A percentile compares a stretch with the other conserved stretches of the same genome.
Conservation (phyloP, 2,113 vertebrate species). For the Ciconia maguari region DNA sequence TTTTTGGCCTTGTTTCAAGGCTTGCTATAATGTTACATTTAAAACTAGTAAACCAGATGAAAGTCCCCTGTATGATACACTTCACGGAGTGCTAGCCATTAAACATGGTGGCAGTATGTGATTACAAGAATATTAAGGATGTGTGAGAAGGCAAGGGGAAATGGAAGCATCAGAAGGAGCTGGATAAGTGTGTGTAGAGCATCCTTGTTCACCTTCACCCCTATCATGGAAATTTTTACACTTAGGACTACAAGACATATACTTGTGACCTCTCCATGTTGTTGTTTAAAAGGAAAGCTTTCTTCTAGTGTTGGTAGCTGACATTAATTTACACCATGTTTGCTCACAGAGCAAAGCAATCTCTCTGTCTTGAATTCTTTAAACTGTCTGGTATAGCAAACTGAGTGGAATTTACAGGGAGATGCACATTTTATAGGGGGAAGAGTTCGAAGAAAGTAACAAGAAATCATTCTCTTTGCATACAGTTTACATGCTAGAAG, state of each 20-base stretch:
- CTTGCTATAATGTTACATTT: background rate
- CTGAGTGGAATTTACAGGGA: background rate
- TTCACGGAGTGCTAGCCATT: background rate
- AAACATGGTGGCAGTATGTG: background rate
- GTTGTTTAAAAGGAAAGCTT: background rate
- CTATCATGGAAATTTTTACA: background rate
- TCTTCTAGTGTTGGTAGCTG: background rate
- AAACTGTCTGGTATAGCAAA: background rate
- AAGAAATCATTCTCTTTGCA: background rate
- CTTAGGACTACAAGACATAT: background rate
- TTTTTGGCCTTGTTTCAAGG: background rate
- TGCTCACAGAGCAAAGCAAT: background rate
- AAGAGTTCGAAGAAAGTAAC: background rate
- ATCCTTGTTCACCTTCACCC: background rate
- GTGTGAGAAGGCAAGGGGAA: background rate
- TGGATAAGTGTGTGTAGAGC: background rate
- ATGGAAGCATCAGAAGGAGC: background rate
- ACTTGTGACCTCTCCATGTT: background rate
- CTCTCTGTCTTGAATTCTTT: background rate
- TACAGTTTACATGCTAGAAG: background rate
- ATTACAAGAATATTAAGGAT: background rate
- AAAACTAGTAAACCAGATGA: background rate
- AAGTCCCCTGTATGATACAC: background rate
- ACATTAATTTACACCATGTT: background rate
- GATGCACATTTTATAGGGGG: background rate